These are phyloP conservation scores for Lepus oiostolus DNA, from an alignment of 2,797 vertebrate species.

Conservation along the genomic window DNA sequence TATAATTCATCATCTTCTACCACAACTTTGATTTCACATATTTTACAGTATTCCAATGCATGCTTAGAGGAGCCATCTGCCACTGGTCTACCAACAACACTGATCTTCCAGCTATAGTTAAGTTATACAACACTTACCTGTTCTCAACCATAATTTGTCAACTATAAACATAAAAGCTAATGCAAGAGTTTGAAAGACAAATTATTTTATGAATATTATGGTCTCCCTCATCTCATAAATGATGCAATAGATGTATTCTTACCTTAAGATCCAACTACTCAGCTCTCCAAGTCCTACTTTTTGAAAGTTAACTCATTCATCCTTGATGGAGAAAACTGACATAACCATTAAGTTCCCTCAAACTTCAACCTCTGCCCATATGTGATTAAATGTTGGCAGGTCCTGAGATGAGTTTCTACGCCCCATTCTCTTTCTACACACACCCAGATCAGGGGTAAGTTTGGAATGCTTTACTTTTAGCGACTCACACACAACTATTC, in stretches of 20 bases:
- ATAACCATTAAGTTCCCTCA: background rate
- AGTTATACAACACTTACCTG: background rate
- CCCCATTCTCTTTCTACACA: background rate
- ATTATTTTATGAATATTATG: background rate
- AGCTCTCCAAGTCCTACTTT: background rate
- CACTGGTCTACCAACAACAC: background rate
- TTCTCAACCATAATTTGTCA: conserved; percentile 9
- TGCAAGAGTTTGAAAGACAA: conserved; percentile 21
- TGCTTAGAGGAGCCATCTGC: background rate
- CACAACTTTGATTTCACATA: conserved; percentile 47
- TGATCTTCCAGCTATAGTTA: background rate
- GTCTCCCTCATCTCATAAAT: background rate
- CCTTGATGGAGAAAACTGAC: background rate
- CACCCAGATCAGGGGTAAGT: background rate
- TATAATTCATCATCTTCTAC: conserved; percentile 23
- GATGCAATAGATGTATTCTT: background rate
- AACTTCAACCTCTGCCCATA: background rate
- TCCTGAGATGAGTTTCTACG: background rate
- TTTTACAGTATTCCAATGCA: conserved; percentile 24
- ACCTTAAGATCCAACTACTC: background rate
- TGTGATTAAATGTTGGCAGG: background rate
- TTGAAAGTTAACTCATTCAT: background rate
- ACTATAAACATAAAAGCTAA: conserved; percentile 22
- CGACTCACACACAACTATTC: background rate
- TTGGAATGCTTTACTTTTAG: background rate